Conservation (phyloP, 1,140 invertebrate species). For the Drosophila aff. region DNA sequence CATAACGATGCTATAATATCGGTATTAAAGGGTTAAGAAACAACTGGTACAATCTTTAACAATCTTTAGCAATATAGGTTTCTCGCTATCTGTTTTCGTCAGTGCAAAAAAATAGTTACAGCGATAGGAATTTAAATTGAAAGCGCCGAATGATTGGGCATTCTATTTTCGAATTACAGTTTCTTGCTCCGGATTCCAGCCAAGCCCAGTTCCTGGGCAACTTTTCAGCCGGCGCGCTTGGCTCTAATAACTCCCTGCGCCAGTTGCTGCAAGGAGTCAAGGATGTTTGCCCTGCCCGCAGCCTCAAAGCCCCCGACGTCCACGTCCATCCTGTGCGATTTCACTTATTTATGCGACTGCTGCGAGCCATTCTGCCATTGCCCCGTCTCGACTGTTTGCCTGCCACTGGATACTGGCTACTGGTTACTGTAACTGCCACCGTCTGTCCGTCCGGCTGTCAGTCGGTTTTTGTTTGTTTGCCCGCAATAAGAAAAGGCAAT, state of each 20-base stretch:
- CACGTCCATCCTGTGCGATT: slow-evolving; percentile 26
- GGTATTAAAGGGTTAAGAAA: too few relatives aligned
- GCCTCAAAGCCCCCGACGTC: slow-evolving; percentile 28
- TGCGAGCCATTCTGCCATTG: slow-evolving; percentile 17
- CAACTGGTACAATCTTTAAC: too few relatives aligned
- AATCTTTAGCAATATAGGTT: too few relatives aligned
- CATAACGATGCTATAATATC: too few relatives aligned
- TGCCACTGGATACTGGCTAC: slow-evolving; percentile 17
- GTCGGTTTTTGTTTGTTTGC: slow-evolving; percentile 41
- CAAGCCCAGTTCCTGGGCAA: slow-evolving; percentile 11
- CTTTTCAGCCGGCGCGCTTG: slow-evolving; percentile 15
- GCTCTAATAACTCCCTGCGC: slow-evolving; percentile 32
- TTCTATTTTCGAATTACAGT: slow-evolving; percentile 59
- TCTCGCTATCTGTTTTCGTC: background rate
- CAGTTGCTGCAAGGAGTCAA: slow-evolving; percentile 56
- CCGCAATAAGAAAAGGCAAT: slow-evolving; percentile 46
- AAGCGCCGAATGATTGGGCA: slow-evolving; percentile 24
- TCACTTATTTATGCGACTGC: slow-evolving; percentile 68
- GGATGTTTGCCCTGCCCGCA: slow-evolving; percentile 49
- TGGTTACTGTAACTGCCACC: slow-evolving; percentile 37
- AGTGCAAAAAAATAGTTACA: slow-evolving; percentile 4
- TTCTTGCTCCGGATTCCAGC: slow-evolving; percentile 58
- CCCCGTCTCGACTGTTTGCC: slow-evolving; percentile 32
- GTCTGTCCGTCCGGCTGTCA: slow-evolving; percentile 24
- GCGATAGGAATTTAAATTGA: slow-evolving; percentile 34